These are phyloP conservation scores for Zaprionus taronus DNA, from an alignment of 1,140 invertebrate species.

Conservation along the genomic window DNA sequence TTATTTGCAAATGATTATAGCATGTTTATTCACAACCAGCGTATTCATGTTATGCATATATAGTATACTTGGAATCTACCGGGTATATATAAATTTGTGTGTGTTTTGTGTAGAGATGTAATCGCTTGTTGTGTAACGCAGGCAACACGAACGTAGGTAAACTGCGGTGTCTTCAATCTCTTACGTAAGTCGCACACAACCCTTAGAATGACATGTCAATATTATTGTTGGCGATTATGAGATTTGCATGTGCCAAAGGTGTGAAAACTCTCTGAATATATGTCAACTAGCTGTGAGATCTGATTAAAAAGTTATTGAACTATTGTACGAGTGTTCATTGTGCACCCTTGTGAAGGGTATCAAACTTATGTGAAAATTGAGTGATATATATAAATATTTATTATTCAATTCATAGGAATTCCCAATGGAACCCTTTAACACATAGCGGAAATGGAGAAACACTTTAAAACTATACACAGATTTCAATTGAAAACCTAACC, in stretches of 20 bases:
- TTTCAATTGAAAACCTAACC: slow-evolving; percentile 12
- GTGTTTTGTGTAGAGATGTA: slow-evolving; percentile 19
- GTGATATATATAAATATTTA: background rate
- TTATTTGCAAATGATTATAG: slow-evolving; percentile 69
- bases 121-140: slow-evolving; percentile 42
- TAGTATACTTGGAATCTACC: slow-evolving; percentile 8
- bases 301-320: slow-evolving; percentile 14
- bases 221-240: slow-evolving; percentile 33
- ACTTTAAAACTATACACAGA: background rate
- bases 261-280: slow-evolving; percentile 5
- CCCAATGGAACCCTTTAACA: too few relatives aligned
- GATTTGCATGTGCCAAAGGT: slow-evolving; percentile 42
- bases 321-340: background rate
- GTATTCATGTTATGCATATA: slow-evolving; percentile 28
- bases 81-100: background rate
- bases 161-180: slow-evolving; percentile 31
- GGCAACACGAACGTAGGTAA: slow-evolving; percentile 19
- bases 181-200: slow-evolving; percentile 30
- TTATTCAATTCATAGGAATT: background rate
- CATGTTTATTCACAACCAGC: slow-evolving; percentile 30
- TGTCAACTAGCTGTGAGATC: slow-evolving; percentile 16
- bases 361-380: background rate
- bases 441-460: background rate
- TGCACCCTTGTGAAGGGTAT: background rate
- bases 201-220: slow-evolving; percentile 55